Evolutionary conservation across 1,140 invertebrate species (phyloP).

Genomic region (Lethrus apterus): DNA sequence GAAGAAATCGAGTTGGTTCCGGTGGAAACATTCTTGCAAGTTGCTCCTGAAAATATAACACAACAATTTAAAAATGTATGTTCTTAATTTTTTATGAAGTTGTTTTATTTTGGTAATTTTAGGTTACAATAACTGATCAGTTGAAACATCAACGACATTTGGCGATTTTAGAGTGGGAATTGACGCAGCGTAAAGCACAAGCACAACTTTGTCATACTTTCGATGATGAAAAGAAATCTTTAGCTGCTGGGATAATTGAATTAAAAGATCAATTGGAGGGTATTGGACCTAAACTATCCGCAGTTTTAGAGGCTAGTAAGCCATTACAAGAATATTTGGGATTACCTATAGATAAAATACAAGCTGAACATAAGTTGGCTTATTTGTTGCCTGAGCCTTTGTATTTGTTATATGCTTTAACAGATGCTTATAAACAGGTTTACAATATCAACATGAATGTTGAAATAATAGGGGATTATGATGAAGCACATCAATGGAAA

Average conservation of each 20-base stretch:
- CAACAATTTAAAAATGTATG: slow-evolving; percentile 30
- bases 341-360: slow-evolving; percentile 68
- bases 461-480: slow-evolving; percentile 68
- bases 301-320: slow-evolving; percentile 72
- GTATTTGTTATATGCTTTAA: slow-evolving; percentile 83
- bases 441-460: slow-evolving; percentile 47
- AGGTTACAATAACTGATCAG: neutral
- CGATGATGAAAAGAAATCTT: slow-evolving; percentile 64
- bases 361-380: slow-evolving; percentile 67
- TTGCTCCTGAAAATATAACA: slow-evolving; percentile 59
- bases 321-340: slow-evolving; percentile 85
- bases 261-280: slow-evolving; percentile 74
- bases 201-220: slow-evolving; percentile 69
- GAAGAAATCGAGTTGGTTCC: slow-evolving; percentile 84
- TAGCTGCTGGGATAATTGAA: slow-evolving; percentile 60
- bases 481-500: slow-evolving; percentile 65
- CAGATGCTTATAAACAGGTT: slow-evolving; percentile 76
- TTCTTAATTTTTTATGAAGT: slow-evolving; percentile 1
- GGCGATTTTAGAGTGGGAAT: slow-evolving; percentile 85
- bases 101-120: neutral
- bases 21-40: slow-evolving; percentile 75
- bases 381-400: slow-evolving; percentile 71
- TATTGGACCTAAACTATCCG: slow-evolving; percentile 69
- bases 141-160: slow-evolving; percentile 69
- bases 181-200: slow-evolving; percentile 80